Conservation (phyloP, 2,113 vertebrate genomes). For the Haemorhous mexicanus region DNA sequence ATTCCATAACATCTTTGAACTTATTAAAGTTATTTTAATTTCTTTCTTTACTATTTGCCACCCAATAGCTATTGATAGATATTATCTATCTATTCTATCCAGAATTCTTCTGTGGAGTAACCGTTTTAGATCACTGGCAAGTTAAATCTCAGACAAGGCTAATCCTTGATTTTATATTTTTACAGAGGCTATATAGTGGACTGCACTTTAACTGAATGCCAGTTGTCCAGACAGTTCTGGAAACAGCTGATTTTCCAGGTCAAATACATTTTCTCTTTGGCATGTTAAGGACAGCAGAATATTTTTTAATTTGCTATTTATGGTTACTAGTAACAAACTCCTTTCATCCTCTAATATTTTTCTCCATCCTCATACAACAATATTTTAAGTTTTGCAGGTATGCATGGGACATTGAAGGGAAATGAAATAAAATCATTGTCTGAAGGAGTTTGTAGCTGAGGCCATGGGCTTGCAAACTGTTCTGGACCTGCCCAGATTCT, state of each 20-base stretch:
- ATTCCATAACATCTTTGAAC: neutral
- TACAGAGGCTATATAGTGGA: neutral
- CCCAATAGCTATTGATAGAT: neutral
- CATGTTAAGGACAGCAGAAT: neutral
- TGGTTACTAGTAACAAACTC: neutral
- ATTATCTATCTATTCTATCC: neutral
- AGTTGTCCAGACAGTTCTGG: neutral
- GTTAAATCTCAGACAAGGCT: conserved; percentile 7
- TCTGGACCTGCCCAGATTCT: neutral
- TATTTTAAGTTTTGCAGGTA: neutral
- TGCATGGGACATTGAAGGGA: neutral
- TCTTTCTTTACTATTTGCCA: neutral
- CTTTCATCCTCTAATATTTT: neutral
- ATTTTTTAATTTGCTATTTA: neutral
- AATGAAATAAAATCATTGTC: neutral
- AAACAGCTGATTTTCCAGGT: conserved; percentile 25
- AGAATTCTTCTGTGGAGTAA: neutral
- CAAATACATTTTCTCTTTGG: neutral
- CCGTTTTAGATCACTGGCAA: neutral
- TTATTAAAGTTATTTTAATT: neutral
- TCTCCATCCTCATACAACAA: neutral
- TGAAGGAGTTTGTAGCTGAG: neutral
- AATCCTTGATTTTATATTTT: conserved; percentile 16
- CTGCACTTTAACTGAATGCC: neutral
- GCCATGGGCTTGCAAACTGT: neutral